Evolutionary conservation across 2,888 invertebrate species (phyloP).

Genomic region (Acanthosepion pharaonis): DNA sequence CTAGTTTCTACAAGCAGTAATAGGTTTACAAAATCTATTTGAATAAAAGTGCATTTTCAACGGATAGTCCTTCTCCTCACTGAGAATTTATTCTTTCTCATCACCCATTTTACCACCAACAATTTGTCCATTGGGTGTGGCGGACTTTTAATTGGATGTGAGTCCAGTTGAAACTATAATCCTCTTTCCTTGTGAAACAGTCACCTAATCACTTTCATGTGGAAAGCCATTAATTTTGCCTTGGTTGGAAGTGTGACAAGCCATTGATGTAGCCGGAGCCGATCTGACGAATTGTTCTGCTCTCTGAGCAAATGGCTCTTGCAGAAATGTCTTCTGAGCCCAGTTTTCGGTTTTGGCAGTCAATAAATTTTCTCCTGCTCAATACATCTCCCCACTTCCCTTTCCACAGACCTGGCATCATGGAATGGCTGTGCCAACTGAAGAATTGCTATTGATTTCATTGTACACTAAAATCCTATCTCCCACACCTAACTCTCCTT

Average conservation of each 20-base stretch:
- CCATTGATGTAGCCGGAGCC: conserved; percentile 18
- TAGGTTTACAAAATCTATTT: no score
- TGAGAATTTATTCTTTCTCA: no score
- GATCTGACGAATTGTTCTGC: conserved; percentile 21
- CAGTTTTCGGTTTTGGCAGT: background rate
- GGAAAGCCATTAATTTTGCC: conserved; percentile 9
- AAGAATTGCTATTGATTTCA: background rate
- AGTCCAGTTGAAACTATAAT: background rate
- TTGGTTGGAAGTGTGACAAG: background rate
- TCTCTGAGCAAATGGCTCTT: conserved; percentile 9
- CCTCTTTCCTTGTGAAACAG: conserved; percentile 13
- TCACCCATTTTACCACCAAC: background rate
- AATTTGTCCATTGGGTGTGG: background rate
- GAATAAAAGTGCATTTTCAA: no score
- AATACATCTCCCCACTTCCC: background rate
- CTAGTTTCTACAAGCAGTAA: no score
- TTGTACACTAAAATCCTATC: background rate
- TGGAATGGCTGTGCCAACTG: background rate
- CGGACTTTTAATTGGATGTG: background rate
- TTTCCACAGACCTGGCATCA: background rate
- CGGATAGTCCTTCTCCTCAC: no score
- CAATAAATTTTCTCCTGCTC: background rate
- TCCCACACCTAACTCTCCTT: background rate
- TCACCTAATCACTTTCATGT: conserved; percentile 33
- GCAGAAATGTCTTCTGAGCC: conserved; percentile 33